Conservation (phyloP, 2,888 invertebrate species). For the Andrena hattorfiana region DNA sequence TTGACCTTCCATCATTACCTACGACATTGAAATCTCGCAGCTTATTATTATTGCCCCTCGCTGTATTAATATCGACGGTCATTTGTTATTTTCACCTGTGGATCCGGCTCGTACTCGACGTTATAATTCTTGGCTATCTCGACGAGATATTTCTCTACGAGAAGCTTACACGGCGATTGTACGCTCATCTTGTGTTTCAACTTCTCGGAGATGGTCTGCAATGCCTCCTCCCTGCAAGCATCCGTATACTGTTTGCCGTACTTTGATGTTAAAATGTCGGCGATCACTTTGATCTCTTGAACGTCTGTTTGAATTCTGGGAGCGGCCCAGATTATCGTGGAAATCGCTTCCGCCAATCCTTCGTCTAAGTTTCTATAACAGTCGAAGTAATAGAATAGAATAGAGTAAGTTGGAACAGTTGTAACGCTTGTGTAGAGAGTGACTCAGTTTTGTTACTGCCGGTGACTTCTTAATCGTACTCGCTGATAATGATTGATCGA, state of each 20-base stretch:
- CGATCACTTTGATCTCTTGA: slow-evolving; percentile 91
- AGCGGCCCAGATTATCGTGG: slow-evolving; percentile 98
- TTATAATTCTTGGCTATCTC: slow-evolving; percentile 99
- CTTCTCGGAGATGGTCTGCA: slow-evolving; percentile 94
- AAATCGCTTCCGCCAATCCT: slow-evolving; percentile 97
- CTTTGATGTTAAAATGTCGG: slow-evolving; percentile 95
- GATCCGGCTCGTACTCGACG: slow-evolving; percentile 97
- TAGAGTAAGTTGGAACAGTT: no score
- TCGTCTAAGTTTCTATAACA: slow-evolving; percentile 91
- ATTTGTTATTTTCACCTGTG: slow-evolving; percentile 86
- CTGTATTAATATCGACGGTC: neutral
- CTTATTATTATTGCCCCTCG: neutral
- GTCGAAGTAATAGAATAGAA: neutral
- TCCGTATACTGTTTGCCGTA: slow-evolving; percentile 98
- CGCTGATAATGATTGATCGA: no score
- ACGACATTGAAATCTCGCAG: neutral
- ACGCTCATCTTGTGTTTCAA: slow-evolving; percentile 96
- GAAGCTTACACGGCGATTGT: slow-evolving; percentile 97
- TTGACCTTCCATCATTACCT: slow-evolving; percentile 91
- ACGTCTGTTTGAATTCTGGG: slow-evolving; percentile 96
- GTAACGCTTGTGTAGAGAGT: neutral
- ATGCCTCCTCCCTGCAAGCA: slow-evolving; percentile 92
- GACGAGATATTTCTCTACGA: slow-evolving; percentile 97
- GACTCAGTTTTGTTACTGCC: neutral
- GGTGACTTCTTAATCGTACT: no score